Conservation (phyloP, 2,888 invertebrate species). For the Hypsopygia costalis region DNA sequence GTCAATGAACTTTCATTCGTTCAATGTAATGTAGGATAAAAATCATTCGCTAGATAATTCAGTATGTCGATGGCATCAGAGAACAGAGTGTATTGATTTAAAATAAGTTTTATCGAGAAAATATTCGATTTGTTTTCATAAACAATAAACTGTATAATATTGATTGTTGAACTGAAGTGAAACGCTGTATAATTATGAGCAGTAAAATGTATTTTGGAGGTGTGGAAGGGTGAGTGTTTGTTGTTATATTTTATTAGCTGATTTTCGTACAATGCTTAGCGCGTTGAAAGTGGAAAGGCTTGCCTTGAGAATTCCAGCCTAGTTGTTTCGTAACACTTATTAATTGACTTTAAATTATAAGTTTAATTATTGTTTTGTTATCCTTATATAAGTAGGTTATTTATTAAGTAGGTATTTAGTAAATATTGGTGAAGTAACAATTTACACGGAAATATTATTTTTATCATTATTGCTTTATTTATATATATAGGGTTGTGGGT, state of each 20-base stretch:
- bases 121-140: conserved; percentile 1
- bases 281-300: conserved; percentile 64
- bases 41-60: not conserved
- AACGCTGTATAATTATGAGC: conserved; percentile 1
- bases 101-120: not conserved
- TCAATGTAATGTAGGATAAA: not conserved
- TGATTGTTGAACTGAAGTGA: not conserved
- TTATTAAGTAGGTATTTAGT: too few species aligned
- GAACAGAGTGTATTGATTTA: conserved; percentile 1
- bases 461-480: too few species aligned
- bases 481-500: too few species aligned
- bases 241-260: conserved; percentile 15
- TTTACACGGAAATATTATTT: too few species aligned
- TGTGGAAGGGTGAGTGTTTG: conserved; percentile 61
- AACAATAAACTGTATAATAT: conserved; percentile 11
- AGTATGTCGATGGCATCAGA: conserved; percentile 11
- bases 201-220: conserved; percentile 57
- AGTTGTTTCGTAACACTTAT: conserved; percentile 35
- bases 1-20: conserved; percentile 13
- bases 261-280: conserved; percentile 19
- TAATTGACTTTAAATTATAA: conserved; percentile 8
- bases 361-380: not conserved
- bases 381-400: not conserved
- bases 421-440: too few species aligned
- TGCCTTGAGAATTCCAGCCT: conserved; percentile 56